phyloP scores from a whole-genome alignment of 2,888 invertebrate species.

The Melipona beecheii region DNA sequence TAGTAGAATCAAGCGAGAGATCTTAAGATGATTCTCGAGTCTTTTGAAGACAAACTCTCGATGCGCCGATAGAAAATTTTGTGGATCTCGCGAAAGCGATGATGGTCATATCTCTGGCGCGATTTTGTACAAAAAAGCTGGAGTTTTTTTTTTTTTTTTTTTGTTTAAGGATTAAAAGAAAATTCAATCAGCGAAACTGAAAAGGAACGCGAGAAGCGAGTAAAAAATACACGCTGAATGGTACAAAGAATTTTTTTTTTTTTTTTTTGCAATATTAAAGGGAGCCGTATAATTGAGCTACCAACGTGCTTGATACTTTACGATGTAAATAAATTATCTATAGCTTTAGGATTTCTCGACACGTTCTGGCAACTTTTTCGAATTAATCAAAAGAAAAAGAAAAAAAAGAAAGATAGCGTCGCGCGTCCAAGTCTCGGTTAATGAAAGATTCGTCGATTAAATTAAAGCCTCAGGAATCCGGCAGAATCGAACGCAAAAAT shows the following conservation, averaged over 20 bases:
- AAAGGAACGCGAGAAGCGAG: constrained; percentile 10
- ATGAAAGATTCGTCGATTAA: constrained; percentile 6
- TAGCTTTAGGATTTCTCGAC: background rate
- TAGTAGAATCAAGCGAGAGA: fast-evolving
- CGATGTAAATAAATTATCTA: background rate
- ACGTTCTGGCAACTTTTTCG: background rate
- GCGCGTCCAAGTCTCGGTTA: background rate
- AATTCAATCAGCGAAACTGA: constrained; percentile 7
- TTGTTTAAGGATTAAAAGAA: background rate
- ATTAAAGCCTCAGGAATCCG: background rate
- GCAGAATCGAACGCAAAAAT: background rate
- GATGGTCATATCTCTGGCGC: background rate
- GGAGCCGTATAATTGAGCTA: background rate
- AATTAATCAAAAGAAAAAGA: background rate
- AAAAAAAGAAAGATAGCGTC: background rate
- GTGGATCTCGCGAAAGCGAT: background rate
- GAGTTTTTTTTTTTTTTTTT: too few relatives aligned
- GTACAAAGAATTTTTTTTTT: background rate
- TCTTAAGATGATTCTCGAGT: background rate
- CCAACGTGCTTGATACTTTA: background rate
- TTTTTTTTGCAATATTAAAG: background rate
- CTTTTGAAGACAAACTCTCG: background rate
- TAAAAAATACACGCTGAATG: background rate
- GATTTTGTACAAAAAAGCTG: background rate
- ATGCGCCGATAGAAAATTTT: background rate